These are phyloP conservation scores for Stegodyphus dumicola DNA, from an alignment of 1,140 invertebrate genomes.

Conservation along the genomic window DNA sequence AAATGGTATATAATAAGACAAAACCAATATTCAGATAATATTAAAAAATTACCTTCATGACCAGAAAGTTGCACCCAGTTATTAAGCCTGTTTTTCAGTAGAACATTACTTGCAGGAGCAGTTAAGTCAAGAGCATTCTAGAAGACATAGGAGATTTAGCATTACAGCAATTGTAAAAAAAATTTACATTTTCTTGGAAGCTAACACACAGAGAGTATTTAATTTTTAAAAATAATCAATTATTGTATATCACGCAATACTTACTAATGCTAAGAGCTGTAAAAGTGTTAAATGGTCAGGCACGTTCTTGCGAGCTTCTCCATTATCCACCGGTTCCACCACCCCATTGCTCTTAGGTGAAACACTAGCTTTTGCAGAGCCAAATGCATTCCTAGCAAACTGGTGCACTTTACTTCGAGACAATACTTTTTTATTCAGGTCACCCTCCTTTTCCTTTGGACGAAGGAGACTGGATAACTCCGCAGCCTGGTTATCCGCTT, in stretches of 20 bases:
- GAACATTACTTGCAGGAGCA: slow-evolving; percentile 87
- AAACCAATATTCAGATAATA: neutral
- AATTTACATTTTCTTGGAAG: too few relatives aligned
- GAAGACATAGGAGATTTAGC: neutral
- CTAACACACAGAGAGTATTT: neutral
- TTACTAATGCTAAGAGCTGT: slow-evolving; percentile 76
- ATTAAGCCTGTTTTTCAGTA: slow-evolving; percentile 80
- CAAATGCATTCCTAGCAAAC: slow-evolving; percentile 51
- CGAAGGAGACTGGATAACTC: slow-evolving; percentile 50
- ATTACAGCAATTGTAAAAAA: neutral
- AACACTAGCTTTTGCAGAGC: slow-evolving; percentile 30
- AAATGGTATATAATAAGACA: too few relatives aligned
- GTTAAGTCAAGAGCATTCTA: slow-evolving; percentile 89
- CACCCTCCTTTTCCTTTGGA: slow-evolving; percentile 40
- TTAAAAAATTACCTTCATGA: slow-evolving; percentile 73
- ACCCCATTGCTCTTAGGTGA: slow-evolving; percentile 33
- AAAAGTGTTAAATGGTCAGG: slow-evolving; percentile 72
- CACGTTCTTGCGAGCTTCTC: slow-evolving; percentile 2
- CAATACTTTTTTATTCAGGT: slow-evolving; percentile 33
- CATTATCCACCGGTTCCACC: slow-evolving; percentile 6
- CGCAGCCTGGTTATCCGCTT: slow-evolving; percentile 51
- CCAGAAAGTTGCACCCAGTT: slow-evolving; percentile 94
- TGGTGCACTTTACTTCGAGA: slow-evolving; percentile 54
- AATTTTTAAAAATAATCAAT: neutral
- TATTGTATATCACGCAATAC: slow-evolving; percentile 64